phyloP scores from a whole-genome alignment of 1,140 invertebrate species.

The Tetraneura akinire region DNA sequence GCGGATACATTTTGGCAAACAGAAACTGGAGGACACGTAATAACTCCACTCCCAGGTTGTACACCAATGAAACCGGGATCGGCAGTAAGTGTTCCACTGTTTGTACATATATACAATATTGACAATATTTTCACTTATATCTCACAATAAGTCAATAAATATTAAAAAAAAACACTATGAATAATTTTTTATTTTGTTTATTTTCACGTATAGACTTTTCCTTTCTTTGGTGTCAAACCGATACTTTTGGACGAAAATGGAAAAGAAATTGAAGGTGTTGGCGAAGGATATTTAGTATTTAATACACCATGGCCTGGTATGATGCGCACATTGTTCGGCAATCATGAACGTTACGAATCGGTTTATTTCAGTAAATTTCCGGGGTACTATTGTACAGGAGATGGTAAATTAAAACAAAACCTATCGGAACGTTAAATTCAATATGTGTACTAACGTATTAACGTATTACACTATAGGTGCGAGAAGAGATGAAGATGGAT shows the following conservation, averaged over 20 bases:
- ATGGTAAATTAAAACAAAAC: constrained; percentile 69
- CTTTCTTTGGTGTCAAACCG: constrained; percentile 94
- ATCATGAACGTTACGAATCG: constrained; percentile 89
- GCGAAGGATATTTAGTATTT: constrained; percentile 93
- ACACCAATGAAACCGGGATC: constrained; percentile 96
- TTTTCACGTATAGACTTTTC: constrained; percentile 74
- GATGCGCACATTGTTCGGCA: constrained; percentile 89
- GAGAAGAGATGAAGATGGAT: constrained; percentile 87
- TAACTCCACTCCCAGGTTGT: constrained; percentile 91
- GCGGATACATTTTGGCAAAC: constrained; percentile 99
- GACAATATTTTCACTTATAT: too few relatives aligned
- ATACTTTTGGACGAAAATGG: constrained; percentile 86
- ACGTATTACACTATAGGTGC: constrained; percentile 69
- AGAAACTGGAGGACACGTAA: constrained; percentile 93
- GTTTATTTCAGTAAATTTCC: constrained; percentile 96
- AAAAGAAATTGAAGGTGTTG: constrained; percentile 80
- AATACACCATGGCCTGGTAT: constrained; percentile 94
- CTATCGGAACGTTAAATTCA: neutral
- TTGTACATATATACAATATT: too few relatives aligned
- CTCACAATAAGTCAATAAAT: too few relatives aligned
- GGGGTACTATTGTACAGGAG: constrained; percentile 95
- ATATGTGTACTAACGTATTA: neutral
- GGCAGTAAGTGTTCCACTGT: constrained; percentile 70
- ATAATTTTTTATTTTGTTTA: too few relatives aligned
- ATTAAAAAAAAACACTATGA: too few relatives aligned